Base-by-base conservation (phyloP, 2,888 invertebrate species). In the Drosophila phalerata region DNA sequence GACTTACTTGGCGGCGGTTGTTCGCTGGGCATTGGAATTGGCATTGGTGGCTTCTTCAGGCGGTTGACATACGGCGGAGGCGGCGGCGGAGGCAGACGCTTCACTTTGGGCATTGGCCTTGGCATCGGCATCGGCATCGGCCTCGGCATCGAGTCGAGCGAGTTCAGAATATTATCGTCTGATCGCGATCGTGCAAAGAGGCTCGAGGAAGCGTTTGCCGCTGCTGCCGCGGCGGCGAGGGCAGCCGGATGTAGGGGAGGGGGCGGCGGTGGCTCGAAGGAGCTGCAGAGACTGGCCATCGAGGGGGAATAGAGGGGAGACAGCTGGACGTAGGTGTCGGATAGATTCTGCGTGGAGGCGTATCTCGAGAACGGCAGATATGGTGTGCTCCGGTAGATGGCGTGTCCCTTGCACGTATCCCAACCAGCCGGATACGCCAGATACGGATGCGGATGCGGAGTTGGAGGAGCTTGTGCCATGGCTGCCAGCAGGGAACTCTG, bases 311-410 rank as follows among this genome's bases (percentile, higher is more conserved):
- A 96, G 88, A 95, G 94, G 66, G 95, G 95, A 9, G 94, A 94
- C 57, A 96, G 92, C 91, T 96, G 96, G 10, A 96, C 94, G 81
- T 96, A 96, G 0, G 96, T 95, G 90, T 96, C 95, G 1, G 96
- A 96, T 42, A 97, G 94, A 91, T 97, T 97, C 90, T 97, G 96
- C 88, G 96, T 96, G 6, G 97, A 97, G 22, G 96, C 96, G 90
- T 96, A 97, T 68, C 95, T 94, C 6, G 96, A 95, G 25, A 95
- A 94, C 0, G 95, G 94, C 56, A 97, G 93, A 91, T 96, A 97
- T 0, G 97, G 97, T 0, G 97, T 96, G 82, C 97, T 97, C 75
- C 97, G 94, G 90, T 97, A 97, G 84, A 97, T 95, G 52, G 96
- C 94, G 62, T 96, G 95, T 66, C 94, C 95, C 91, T 96, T 96